A percentile compares a stretch with the other conserved stretches of the same genome.
These are phyloP conservation scores for Cettia cetti DNA, from an alignment of 2,113 vertebrate genomes.

Conservation along the genomic window DNA sequence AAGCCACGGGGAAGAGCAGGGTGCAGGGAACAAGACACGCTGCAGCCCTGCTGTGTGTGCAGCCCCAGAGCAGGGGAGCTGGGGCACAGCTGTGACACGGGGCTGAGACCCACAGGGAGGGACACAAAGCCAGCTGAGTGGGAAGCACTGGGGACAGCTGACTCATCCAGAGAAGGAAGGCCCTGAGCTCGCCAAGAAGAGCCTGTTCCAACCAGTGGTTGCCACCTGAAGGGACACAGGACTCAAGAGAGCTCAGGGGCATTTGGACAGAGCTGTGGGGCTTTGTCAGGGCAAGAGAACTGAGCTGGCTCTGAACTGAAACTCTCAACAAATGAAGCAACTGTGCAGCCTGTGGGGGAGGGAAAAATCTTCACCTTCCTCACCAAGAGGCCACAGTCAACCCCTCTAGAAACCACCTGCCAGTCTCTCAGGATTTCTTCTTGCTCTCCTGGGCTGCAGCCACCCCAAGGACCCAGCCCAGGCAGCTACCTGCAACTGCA, in stretches of 20 bases:
- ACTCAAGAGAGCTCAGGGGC: background rate
- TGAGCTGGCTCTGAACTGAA: background rate
- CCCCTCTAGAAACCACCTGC: background rate
- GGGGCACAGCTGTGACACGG: background rate
- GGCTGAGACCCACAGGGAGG: background rate
- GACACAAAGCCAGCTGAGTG: accelerated
- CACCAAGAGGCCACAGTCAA: background rate
- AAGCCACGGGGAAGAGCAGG: accelerated
- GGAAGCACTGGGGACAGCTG: background rate
- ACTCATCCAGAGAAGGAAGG: background rate
- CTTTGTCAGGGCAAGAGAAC: background rate
- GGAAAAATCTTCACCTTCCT: background rate
- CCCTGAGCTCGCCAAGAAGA: background rate
- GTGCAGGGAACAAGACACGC: background rate
- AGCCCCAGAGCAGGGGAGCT: background rate
- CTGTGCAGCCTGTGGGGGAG: background rate
- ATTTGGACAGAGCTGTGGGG: accelerated
- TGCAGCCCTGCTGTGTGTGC: accelerated
- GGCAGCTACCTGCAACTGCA: background rate
- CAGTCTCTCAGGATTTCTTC: background rate
- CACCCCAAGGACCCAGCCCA: background rate
- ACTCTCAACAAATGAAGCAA: background rate
- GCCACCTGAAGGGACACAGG: background rate
- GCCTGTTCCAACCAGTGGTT: background rate
- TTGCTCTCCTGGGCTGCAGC: background rate